Evolutionary conservation across 2,888 invertebrate genomes (phyloP), one percentile per base, ranked within the genome.

Genomic region (Tachina fera): DNA sequence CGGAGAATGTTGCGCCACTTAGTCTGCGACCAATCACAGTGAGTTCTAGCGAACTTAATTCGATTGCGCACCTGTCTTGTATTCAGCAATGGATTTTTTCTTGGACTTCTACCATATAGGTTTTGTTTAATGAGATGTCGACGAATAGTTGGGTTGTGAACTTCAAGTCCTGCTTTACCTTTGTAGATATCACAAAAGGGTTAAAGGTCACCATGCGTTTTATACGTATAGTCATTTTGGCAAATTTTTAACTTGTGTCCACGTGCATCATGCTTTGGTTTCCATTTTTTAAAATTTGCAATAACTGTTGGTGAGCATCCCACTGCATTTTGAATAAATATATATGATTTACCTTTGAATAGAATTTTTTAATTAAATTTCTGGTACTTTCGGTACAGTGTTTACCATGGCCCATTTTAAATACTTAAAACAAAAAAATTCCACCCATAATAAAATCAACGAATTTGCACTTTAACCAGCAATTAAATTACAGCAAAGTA

Each of bases 1-100:
- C 22, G 58, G 5, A 70, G 41, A 70, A 70, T 43, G 31, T 70
- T 70, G 53, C 53, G 70, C 70, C 53, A 53, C 19, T 53, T 53
- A 3, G 41, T 11, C 22, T 22, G 45, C 31, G 47, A 22, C 67
- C 22, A 49, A 47, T 68, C 41, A 16, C 10, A 5, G 19, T 71
- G 56, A 19, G n/a, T 14, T 56, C 13, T 19, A 45, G 19, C 58
- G 45, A 58, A 71, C 39, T 47, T 41, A 19, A 56, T 16, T 56
- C 43, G 14, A n/a, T 49, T 67, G 47, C 67, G n/a, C 31, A 67
- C 67, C 22, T 68, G 31, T 68, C 49, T 68, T 68, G 49, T 39
- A 68, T 19, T 53, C 16, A 70, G 39, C 53, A 53, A 56, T 70
- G 39, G n/a, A 6, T 51, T 16, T 49, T 68, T 68, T 16, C 51